Evolutionary conservation across 2,888 invertebrate genomes (phyloP).

Genomic region (Dorcus parallelipipedus): DNA sequence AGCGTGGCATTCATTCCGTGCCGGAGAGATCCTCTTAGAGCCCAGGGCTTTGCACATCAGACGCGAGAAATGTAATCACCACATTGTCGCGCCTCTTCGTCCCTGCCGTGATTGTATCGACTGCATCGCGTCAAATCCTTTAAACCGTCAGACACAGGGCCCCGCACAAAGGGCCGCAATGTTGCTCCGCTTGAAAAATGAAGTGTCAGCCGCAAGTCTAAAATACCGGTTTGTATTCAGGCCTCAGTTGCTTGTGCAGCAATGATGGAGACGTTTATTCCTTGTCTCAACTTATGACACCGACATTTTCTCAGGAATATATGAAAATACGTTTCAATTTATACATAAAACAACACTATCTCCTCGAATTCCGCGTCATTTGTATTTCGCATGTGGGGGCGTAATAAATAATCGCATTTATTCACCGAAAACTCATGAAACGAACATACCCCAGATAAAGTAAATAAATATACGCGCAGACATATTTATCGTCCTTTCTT

Average conservation of each 20-base stretch:
- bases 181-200: constrained; percentile 15
- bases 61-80: constrained; percentile 40
- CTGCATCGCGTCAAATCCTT: constrained; percentile 28
- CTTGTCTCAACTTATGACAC: background rate
- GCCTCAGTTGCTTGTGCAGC: background rate
- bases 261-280: background rate
- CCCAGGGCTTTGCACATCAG: constrained; percentile 40
- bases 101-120: constrained; percentile 27
- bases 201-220: constrained; percentile 13
- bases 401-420: background rate
- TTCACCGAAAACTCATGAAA: background rate
- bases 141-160: constrained; percentile 22
- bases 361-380: constrained; percentile 19
- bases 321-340: constrained; percentile 19
- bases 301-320: background rate
- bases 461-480: constrained; percentile 10
- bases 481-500: constrained; percentile 25
- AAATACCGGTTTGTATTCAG: constrained; percentile 4
- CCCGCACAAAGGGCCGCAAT: constrained; percentile 9
- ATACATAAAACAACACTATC: constrained; percentile 15
- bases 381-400: constrained; percentile 1
- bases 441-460: background rate
- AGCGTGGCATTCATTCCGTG: constrained; percentile 33
- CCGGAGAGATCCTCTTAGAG: constrained; percentile 37
- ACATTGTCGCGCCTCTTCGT: constrained; percentile 32